phyloP scores from a whole-genome alignment of 2,797 vertebrate genomes.

The Halcyon badia region DNA sequence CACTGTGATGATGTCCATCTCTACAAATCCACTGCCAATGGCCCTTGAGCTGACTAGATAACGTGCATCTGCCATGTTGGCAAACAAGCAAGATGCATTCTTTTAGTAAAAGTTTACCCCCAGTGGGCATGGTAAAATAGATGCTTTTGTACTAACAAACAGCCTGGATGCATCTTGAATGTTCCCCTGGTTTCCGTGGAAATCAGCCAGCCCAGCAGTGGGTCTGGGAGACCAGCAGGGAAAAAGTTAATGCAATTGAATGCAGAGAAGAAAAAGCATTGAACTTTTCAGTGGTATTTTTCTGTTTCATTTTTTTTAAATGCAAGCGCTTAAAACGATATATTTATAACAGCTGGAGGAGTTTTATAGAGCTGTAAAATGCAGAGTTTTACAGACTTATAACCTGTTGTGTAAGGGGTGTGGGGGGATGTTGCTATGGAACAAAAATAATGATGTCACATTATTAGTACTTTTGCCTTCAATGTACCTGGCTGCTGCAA shows the following conservation, averaged over 20 bases:
- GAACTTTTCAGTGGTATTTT: slow-evolving; percentile 65
- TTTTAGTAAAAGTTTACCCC: neutral
- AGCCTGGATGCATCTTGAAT: neutral
- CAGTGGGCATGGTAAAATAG: neutral
- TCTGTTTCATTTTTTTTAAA: slow-evolving; percentile 54
- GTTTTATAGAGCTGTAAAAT: slow-evolving; percentile 65
- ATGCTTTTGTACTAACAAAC: neutral
- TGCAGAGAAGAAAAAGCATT: slow-evolving; percentile 54
- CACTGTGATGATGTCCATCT: neutral
- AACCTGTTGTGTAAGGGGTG: slow-evolving; percentile 60
- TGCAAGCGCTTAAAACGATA: slow-evolving; percentile 54
- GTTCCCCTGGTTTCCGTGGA: neutral
- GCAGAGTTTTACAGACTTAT: slow-evolving; percentile 65
- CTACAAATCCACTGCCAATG: neutral
- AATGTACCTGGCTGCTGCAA: slow-evolving; percentile 50
- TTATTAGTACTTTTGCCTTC: slow-evolving; percentile 70
- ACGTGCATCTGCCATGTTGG: neutral
- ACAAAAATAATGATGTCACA: slow-evolving; percentile 69
- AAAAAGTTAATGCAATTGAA: slow-evolving; percentile 69
- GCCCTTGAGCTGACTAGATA: neutral
- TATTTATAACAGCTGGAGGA: slow-evolving; percentile 76
- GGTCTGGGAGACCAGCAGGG: slow-evolving; percentile 52
- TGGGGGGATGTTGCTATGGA: slow-evolving; percentile 63
- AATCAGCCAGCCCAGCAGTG: slow-evolving; percentile 59
- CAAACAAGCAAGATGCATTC: neutral